Base-by-base conservation (phyloP, 2,797 vertebrate species). In the Halcyon chelicuti region DNA sequence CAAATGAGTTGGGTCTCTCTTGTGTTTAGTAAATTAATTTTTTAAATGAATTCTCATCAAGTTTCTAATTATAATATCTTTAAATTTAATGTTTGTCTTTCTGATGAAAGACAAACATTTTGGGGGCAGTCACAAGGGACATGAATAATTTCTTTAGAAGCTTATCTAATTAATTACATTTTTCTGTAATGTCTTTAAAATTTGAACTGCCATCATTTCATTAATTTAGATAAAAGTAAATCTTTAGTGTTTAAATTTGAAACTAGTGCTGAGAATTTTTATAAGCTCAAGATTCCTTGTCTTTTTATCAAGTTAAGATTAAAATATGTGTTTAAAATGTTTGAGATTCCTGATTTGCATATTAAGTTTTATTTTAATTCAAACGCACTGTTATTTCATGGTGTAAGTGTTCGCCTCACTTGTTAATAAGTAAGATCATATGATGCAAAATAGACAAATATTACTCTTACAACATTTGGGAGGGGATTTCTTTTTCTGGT, bases 111-210 rank as follows among this genome's bases (percentile, higher is more conserved):
- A 98, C 98, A 98, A 98, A 98, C 97, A 97, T 98, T 99, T 98
- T 93, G 94, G 95, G 96, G 97, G 97, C 97, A 97, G 98, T 98
- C 97, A 97, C 97, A 98, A 98, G 98, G 97, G 98, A 98, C 97
- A 98, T 99, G 98, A 99, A 99, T 99, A 99, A 99, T 99, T 99
- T 98, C 97, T 98, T 99, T 98, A 98, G 98, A 99, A 97, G 97
- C 92, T 97, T 98, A 98, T 99, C 98, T 99, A 99, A 99, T 99
- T 99, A 99, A 98, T 97, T 97, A 94, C 86, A 98, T 97, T 97
- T 97, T 97, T 98, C 97, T 98, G 98, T 98, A 98, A 98, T 98
- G 98, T 99, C 97, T 98, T 98, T 98, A 98, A 98, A 98, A 98
- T 98, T 98, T 98, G 97, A 98, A 98, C 97, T 98, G 96, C 97